Evolutionary conservation across 2,113 vertebrate species (phyloP).

Genomic region (Mastomys coucha): DNA sequence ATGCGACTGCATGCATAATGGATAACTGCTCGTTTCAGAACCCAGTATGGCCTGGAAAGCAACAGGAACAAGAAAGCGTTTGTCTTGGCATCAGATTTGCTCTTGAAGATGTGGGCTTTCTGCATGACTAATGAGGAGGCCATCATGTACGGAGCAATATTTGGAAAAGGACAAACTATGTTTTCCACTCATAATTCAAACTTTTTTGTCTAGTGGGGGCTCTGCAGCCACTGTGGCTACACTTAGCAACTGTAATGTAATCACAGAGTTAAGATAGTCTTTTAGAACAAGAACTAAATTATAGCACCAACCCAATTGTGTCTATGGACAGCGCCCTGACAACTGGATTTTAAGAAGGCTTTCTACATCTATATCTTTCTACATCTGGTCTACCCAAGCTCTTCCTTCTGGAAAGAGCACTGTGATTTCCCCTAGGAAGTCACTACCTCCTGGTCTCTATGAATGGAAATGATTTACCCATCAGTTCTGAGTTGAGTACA

Average conservation of each 20-base stretch:
- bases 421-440: neutral
- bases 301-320: neutral
- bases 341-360: conserved; percentile 17
- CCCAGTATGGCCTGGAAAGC: conserved; percentile 54
- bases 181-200: conserved; percentile 68
- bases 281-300: conserved; percentile 54
- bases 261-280: conserved; percentile 10
- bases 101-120: conserved; percentile 64
- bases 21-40: conserved; percentile 63
- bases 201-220: conserved; percentile 48
- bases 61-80: conserved; percentile 57
- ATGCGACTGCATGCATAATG: neutral
- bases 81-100: conserved; percentile 63
- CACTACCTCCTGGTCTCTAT: neutral
- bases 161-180: conserved; percentile 67
- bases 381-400: neutral
- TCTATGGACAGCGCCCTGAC: neutral
- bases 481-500: neutral
- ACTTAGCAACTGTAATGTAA: conserved; percentile 52
- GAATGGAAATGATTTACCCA: neutral
- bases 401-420: neutral
- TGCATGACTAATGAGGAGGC: conserved; percentile 73
- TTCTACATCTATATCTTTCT: conserved; percentile 14
- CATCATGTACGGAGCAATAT: conserved; percentile 55
- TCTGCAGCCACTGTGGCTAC: conserved; percentile 40